Percentiles rank a stretch among this genome's conserved stretches.
Conservation (phyloP, 2,888 invertebrate genomes). For the Mystacides longicornis region DNA sequence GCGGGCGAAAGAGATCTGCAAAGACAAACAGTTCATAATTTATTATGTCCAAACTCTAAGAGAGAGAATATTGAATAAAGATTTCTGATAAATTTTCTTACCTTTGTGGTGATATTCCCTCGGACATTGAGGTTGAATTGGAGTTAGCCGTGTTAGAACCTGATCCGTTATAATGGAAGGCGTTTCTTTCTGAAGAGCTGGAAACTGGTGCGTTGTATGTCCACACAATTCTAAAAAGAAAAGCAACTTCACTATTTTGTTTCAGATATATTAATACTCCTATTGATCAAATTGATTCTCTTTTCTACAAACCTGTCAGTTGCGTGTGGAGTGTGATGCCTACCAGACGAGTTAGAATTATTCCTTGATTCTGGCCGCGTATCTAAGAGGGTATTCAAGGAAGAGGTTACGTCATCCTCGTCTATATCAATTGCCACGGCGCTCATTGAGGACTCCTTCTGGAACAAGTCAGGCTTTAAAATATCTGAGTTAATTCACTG, state of each 20-base stretch:
- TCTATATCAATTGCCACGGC: constrained; percentile 88
- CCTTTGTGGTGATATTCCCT: constrained; percentile 45
- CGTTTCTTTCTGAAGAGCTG: constrained; percentile 49
- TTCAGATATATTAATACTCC: no score
- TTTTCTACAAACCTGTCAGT: constrained; percentile 25
- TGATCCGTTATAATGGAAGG: constrained; percentile 52
- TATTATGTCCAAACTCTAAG: no score
- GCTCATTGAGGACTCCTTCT: constrained; percentile 71
- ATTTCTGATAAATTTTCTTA: constrained; percentile 23
- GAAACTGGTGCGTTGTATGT: constrained; percentile 84
- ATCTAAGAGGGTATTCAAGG: constrained; percentile 83
- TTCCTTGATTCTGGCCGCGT: constrained; percentile 55
- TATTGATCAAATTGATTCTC: no score
- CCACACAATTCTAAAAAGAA: constrained; percentile 70
- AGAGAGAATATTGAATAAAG: neutral
- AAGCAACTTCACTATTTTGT: no score
- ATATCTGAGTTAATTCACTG: neutral
- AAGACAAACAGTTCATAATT: neutral
- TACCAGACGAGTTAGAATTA: constrained; percentile 27
- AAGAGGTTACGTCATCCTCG: constrained; percentile 90
- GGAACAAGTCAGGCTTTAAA: constrained; percentile 37
- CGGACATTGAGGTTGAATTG: constrained; percentile 51
- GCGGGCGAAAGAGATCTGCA: constrained; percentile 62
- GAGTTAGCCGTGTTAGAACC: constrained; percentile 52
- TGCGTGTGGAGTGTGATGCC: constrained; percentile 32